A percentile compares a stretch with the other conserved stretches of the same genome.
phyloP scores from a whole-genome alignment of 2,113 vertebrate species.

The Calidris pugnax region DNA sequence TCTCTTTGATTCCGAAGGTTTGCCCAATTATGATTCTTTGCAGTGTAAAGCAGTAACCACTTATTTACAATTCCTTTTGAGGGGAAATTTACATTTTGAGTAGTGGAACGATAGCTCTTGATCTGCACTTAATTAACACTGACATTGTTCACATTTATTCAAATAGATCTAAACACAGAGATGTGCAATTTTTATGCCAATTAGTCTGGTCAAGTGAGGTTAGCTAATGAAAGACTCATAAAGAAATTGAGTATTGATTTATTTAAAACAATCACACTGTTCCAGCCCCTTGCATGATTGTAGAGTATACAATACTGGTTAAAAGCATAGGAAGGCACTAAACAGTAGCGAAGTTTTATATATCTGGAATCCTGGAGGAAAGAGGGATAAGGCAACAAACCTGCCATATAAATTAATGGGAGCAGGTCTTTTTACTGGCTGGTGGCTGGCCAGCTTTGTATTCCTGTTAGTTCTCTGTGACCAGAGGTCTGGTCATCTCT shows the following conservation, averaged over 20 bases:
- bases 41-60: background rate
- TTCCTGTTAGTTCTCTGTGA: background rate
- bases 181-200: slow-evolving; percentile 29
- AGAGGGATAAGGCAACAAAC: background rate
- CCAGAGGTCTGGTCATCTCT: background rate
- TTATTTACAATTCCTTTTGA: slow-evolving; percentile 30
- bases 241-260: background rate
- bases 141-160: slow-evolving; percentile 27
- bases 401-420: background rate
- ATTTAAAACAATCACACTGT: background rate
- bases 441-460: background rate
- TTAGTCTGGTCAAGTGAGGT: slow-evolving; percentile 37
- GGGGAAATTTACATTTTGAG: slow-evolving; percentile 12
- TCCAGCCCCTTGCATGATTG: background rate
- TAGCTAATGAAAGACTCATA: slow-evolving; percentile 9
- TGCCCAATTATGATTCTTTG: background rate
- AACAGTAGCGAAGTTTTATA: background rate
- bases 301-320: background rate
- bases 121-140: slow-evolving; percentile 38
- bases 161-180: background rate
- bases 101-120: background rate
- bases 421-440: background rate
- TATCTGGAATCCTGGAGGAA: background rate
- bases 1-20: background rate
- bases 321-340: background rate